Conservation (phyloP, 1,140 invertebrate genomes). For the Leptinotarsa lineolata region DNA sequence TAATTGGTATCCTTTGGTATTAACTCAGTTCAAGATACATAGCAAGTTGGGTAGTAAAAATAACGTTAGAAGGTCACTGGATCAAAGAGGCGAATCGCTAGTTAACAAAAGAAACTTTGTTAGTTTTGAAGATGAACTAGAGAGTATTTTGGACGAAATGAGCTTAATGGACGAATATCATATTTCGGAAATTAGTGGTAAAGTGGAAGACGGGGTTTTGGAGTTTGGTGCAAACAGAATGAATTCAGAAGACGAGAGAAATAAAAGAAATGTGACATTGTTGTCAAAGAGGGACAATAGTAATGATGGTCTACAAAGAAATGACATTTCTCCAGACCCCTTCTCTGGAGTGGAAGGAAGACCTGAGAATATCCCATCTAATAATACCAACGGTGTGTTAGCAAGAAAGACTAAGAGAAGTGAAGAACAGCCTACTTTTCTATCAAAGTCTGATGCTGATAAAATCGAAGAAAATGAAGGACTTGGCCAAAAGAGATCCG, state of each 20-base stretch:
- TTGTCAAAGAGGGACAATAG: no score
- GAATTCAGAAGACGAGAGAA: background rate
- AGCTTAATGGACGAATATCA: background rate
- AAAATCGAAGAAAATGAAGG: no score
- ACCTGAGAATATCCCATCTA: no score
- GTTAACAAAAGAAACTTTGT: background rate
- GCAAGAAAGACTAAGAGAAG: no score
- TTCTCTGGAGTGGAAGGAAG: no score
- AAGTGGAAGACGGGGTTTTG: background rate
- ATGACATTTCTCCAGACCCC: no score
- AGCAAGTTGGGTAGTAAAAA: background rate
- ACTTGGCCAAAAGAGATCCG: background rate
- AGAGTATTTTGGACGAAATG: background rate
- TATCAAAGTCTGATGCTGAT: no score
- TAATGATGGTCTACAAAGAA: no score
- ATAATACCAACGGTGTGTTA: no score
- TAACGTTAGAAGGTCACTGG: background rate
- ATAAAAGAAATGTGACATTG: background rate
- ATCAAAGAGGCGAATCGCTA: background rate
- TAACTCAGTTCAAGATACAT: background rate
- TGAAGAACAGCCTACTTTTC: no score
- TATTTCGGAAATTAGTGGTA: background rate
- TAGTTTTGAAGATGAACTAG: background rate
- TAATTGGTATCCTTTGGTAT: background rate
- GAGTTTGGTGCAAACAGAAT: background rate